These are phyloP conservation scores for Hyppa rectilinea DNA, from an alignment of 2,888 invertebrate genomes.

Conservation along the genomic window DNA sequence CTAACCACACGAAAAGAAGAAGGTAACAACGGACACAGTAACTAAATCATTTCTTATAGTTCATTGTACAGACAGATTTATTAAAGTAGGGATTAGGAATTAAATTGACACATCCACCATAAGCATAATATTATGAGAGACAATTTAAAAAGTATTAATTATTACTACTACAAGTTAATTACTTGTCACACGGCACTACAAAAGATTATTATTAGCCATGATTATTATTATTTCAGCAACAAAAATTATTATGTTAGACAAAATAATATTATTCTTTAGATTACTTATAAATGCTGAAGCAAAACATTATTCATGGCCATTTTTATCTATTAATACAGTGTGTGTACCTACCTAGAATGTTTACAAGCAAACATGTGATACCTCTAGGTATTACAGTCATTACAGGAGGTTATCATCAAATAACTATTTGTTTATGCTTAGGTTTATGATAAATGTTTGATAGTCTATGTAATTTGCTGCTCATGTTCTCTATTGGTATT, in stretches of 20 bases:
- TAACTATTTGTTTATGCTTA: conserved; percentile 54
- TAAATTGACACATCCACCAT: not conserved
- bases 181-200: not conserved
- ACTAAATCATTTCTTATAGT: no score
- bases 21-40: no score
- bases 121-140: not conserved
- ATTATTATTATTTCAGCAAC: not conserved
- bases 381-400: conserved; percentile 11
- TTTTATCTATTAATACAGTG: conserved; percentile 40
- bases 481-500: conserved; percentile 28
- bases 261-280: conserved; percentile 6
- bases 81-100: conserved; percentile 2
- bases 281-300: not conserved
- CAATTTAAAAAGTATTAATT: not conserved
- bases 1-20: no score
- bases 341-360: conserved; percentile 25
- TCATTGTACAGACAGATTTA: no score
- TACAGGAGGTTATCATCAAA: conserved; percentile 49
- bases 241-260: conserved; percentile 10
- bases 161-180: not conserved
- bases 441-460: conserved; percentile 46
- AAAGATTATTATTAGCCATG: not conserved
- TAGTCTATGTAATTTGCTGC: conserved; percentile 42
- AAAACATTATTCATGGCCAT: conserved; percentile 5
- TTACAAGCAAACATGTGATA: conserved; percentile 49